Evolutionary conservation across 2,113 vertebrate genomes (phyloP).

Genomic region (Psittacus erithacus): DNA sequence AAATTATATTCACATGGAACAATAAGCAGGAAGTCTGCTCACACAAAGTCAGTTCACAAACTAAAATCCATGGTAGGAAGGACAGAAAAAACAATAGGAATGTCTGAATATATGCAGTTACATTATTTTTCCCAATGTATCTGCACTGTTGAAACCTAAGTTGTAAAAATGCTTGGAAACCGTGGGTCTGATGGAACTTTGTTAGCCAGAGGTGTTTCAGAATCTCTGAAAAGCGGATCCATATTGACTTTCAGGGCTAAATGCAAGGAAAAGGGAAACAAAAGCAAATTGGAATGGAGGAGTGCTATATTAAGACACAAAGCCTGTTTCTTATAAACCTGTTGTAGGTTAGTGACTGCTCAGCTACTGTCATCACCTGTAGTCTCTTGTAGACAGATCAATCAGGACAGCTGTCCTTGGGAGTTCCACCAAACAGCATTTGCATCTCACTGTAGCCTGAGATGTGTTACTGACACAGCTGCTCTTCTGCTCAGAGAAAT

Average conservation of each 20-base stretch:
- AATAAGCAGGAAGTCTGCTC: not conserved
- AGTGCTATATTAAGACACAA: not conserved
- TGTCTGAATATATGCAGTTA: not conserved
- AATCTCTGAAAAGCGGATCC: not conserved
- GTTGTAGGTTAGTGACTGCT: not conserved
- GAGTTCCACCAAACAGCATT: not conserved
- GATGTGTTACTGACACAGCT: not conserved
- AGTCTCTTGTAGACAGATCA: not conserved
- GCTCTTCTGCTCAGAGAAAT: not conserved
- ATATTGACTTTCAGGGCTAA: not conserved
- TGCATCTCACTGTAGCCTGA: not conserved
- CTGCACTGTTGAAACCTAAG: not conserved
- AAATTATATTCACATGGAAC: not conserved
- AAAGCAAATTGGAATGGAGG: not conserved
- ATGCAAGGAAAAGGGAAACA: not conserved
- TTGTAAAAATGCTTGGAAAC: not conserved
- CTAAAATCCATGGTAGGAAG: not conserved
- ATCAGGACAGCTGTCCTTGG: not conserved
- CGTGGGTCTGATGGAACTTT: not conserved
- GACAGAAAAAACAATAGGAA: not conserved
- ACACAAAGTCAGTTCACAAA: not conserved
- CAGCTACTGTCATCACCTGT: not conserved
- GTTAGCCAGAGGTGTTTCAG: not conserved
- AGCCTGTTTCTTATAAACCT: not conserved
- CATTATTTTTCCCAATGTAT: fast-evolving